Percentiles rank a stretch among this genome's conserved stretches.
Conservation (phyloP, 2,888 invertebrate genomes). For the Leptopilina myrica region DNA sequence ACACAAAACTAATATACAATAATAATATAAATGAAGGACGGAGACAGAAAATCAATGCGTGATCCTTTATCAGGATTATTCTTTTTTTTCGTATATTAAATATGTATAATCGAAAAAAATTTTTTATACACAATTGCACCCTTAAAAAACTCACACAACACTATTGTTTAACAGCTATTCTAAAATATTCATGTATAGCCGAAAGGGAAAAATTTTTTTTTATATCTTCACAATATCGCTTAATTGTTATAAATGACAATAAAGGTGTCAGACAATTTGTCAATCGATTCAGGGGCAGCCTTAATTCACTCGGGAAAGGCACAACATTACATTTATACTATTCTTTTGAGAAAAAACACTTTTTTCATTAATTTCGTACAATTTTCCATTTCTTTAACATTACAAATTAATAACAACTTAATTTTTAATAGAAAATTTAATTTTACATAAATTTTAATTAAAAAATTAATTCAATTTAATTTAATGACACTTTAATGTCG, state of each 20-base stretch:
- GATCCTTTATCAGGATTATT: not conserved
- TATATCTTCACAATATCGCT: not conserved
- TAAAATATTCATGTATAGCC: not conserved
- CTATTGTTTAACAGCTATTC: constrained; percentile 4
- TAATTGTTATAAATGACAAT: not conserved
- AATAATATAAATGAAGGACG: constrained; percentile 9
- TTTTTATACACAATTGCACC: constrained; percentile 1
- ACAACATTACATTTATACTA: not conserved
- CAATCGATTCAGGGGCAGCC: constrained; percentile 30
- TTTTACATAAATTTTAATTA: too few relatives aligned
- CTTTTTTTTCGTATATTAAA: constrained; percentile 10
- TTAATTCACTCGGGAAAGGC: constrained; percentile 19
- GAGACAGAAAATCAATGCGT: constrained; percentile 5
- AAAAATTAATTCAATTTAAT: too few relatives aligned
- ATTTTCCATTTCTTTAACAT: not conserved
- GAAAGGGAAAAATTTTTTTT: not conserved
- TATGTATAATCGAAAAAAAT: not conserved
- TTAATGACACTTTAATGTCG: not conserved
- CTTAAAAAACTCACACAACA: not conserved
- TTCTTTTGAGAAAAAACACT: not conserved
- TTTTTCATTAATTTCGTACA: not conserved
- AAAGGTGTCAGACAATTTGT: not conserved
- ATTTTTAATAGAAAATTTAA: too few relatives aligned
- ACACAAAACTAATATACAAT: constrained; percentile 9
- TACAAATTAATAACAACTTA: not conserved